These are phyloP conservation scores for Agonopterix arenella DNA, from an alignment of 2,888 invertebrate species.

Conservation along the genomic window DNA sequence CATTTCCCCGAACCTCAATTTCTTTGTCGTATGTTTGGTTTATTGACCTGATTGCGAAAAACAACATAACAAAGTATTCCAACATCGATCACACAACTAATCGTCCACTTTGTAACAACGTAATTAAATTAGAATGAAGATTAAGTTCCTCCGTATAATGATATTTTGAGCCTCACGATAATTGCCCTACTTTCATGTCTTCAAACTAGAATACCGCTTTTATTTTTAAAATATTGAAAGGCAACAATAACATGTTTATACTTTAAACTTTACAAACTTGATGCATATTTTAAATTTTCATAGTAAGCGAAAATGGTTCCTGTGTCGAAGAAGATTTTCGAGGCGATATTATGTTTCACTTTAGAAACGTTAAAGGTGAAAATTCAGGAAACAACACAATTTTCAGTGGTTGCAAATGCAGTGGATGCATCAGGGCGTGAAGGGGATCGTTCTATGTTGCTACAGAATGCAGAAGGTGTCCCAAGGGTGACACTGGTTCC, in stretches of 20 bases:
- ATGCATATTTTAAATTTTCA: not conserved
- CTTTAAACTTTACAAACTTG: not conserved
- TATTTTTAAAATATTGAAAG: not conserved
- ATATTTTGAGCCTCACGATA: slow-evolving; percentile 25
- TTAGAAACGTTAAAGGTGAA: too few relatives aligned
- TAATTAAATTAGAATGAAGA: slow-evolving; percentile 43
- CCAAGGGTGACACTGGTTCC: not conserved
- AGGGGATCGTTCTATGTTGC: not conserved
- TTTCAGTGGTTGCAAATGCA: not conserved
- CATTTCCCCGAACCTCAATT: too few relatives aligned
- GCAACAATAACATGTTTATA: not conserved
- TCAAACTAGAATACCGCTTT: slow-evolving; percentile 1
- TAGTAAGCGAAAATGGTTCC: too few relatives aligned
- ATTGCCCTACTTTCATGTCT: slow-evolving; percentile 17
- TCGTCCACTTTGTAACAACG: too few relatives aligned
- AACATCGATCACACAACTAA: too few relatives aligned
- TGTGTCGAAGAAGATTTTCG: too few relatives aligned
- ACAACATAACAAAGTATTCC: too few relatives aligned
- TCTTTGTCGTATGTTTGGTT: too few relatives aligned
- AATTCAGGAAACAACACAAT: not conserved
- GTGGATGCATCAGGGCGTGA: not conserved
- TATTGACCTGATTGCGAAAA: too few relatives aligned
- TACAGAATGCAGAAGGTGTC: not conserved
- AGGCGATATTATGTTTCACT: too few relatives aligned
- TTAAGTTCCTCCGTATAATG: slow-evolving; percentile 37